Evolutionary conservation across 2,888 invertebrate genomes (phyloP).

Genomic region (Agrilus cyanescens): DNA sequence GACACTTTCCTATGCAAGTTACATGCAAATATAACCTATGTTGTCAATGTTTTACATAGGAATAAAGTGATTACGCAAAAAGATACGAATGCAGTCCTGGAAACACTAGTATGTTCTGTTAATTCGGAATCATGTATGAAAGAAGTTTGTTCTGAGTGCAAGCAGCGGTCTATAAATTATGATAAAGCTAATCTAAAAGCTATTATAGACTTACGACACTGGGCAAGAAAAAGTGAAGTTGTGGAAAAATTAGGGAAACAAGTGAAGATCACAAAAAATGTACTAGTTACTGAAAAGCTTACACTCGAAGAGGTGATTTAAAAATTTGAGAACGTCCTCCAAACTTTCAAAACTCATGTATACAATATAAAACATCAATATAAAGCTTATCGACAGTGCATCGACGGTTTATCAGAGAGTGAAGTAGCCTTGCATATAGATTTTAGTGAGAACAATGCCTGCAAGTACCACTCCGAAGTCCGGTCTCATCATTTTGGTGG

Average conservation of each 20-base stretch:
- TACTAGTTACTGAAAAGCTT: constrained; percentile 2
- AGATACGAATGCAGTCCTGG: constrained; percentile 4
- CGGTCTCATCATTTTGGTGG: constrained; percentile 1
- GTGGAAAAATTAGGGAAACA: neutral
- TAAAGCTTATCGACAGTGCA: constrained; percentile 2
- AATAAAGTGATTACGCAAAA: constrained; percentile 1
- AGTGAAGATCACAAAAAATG: constrained; percentile 3
- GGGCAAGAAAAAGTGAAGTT: too few species aligned
- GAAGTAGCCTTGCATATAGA: too few species aligned
- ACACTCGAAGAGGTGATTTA: neutral
- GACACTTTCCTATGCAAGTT: neutral
- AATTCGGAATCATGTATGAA: neutral
- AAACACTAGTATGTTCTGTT: constrained; percentile 3
- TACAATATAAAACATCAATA: neutral
- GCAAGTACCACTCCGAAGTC: constrained; percentile 1
- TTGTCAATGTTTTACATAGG: neutral
- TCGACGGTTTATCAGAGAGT: constrained; percentile 1
- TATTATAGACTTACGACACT: constrained; percentile 2
- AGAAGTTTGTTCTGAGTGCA: too few species aligned
- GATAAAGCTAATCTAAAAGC: neutral
- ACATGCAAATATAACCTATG: constrained; percentile 1
- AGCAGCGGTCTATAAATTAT: too few species aligned
- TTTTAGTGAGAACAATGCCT: too few species aligned
- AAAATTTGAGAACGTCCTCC: too few species aligned
- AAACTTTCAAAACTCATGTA: too few species aligned